Conservation (phyloP, 35 echinoderm and acorn worm species). For the Lytechinus variegatus region DNA sequence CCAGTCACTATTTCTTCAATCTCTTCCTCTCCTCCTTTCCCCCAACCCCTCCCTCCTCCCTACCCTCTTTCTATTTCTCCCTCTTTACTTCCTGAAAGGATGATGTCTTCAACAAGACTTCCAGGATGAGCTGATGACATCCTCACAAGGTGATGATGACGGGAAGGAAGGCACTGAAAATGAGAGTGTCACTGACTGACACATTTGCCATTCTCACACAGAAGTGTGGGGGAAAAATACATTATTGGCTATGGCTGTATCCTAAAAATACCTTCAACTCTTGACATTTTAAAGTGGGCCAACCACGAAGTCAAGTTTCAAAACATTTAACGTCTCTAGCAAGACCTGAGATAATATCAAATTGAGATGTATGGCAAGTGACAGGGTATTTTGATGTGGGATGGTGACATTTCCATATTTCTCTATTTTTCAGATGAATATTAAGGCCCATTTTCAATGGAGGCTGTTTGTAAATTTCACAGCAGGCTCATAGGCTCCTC, state of each 20-base stretch:
- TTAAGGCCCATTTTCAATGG: too few relatives aligned
- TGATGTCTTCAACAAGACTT: neutral
- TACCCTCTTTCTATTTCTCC: neutral
- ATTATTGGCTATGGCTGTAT: neutral
- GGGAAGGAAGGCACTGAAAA: neutral
- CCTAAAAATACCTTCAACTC: constrained; percentile 12
- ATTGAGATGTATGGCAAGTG: neutral
- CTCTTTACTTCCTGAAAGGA: neutral
- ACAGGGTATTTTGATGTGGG: neutral
- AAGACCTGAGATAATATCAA: neutral
- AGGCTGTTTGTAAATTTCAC: too few relatives aligned
- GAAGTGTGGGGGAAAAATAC: neutral
- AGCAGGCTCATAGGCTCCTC: too few relatives aligned
- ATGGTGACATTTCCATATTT: neutral
- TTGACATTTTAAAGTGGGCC: neutral
- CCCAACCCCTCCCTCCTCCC: neutral
- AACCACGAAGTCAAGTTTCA: constrained; percentile 1
- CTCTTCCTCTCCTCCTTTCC: neutral
- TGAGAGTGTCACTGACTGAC: neutral
- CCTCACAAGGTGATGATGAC: neutral
- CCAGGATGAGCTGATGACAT: neutral
- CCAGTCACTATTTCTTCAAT: neutral
- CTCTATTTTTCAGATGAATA: too few relatives aligned
- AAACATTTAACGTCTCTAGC: neutral
- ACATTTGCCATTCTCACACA: neutral